Evolutionary conservation across 1,140 invertebrate genomes (phyloP).

Genomic region (Aphelinus certus): DNA sequence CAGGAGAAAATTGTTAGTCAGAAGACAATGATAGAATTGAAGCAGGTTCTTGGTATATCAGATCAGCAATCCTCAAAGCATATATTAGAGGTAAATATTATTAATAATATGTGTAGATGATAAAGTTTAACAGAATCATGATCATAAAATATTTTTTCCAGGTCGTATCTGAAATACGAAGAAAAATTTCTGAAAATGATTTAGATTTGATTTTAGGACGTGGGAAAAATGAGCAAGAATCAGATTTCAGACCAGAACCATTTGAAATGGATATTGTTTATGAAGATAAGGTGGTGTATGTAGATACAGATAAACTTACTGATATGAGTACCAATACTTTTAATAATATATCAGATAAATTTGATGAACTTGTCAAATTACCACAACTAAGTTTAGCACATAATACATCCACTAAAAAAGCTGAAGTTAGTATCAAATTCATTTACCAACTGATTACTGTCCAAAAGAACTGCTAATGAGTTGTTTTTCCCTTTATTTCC

Average conservation of each 20-base stretch:
- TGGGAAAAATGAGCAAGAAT: constrained; percentile 5
- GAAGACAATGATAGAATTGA: constrained; percentile 66
- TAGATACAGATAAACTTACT: constrained; percentile 51
- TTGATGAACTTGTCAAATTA: constrained; percentile 52
- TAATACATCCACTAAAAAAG: constrained; percentile 46
- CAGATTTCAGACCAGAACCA: constrained; percentile 12
- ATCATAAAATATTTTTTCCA: no score
- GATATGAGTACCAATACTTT: constrained; percentile 46
- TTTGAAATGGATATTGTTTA: constrained; percentile 55
- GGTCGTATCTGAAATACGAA: constrained; percentile 55
- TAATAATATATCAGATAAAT: constrained; percentile 39
- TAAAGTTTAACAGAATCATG: neutral
- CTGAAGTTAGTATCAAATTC: constrained; percentile 56
- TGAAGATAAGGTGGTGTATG: constrained; percentile 49
- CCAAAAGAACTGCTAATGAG: no score
- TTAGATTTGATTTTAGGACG: constrained; percentile 45
- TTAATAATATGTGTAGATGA: constrained; percentile 1
- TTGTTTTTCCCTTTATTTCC: constrained; percentile 43
- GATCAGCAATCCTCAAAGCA: constrained; percentile 62
- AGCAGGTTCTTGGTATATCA: constrained; percentile 68
- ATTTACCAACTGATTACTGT: neutral
- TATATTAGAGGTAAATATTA: constrained; percentile 65
- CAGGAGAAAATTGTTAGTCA: constrained; percentile 69
- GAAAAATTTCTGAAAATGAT: constrained; percentile 47
- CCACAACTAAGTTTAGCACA: constrained; percentile 39